Evolutionary conservation across 92 coral and sea anemone genomes (phyloP).

Genomic region (Zoanthus sansibaricus): DNA sequence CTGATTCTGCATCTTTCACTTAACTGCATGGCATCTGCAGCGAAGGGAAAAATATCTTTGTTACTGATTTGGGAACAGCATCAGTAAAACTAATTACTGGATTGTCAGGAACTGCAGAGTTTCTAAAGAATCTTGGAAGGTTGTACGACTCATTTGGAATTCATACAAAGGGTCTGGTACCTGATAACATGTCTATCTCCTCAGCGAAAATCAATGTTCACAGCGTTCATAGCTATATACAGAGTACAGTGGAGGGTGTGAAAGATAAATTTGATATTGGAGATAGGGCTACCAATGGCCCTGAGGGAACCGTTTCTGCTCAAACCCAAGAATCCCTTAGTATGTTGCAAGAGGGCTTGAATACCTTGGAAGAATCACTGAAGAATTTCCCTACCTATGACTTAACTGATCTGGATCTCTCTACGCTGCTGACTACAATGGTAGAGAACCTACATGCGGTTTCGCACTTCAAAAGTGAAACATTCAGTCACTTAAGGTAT

Average conservation of each 20-base stretch:
- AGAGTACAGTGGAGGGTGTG: constrained; percentile 45
- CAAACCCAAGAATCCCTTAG: constrained; percentile 31
- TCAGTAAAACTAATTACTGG: too few species aligned
- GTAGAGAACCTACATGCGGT: constrained; percentile 31
- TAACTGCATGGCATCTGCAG: too few species aligned
- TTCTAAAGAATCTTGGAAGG: too few species aligned
- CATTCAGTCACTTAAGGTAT: constrained; percentile 9
- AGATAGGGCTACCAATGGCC: constrained; percentile 45
- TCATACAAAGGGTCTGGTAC: too few species aligned
- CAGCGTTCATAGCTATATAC: constrained; percentile 30
- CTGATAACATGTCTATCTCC: not conserved
- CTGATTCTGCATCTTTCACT: too few species aligned
- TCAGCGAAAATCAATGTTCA: constrained; percentile 7
- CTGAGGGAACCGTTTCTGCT: constrained; percentile 48
- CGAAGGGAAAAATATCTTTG: too few species aligned
- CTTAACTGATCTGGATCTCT: constrained; percentile 33
- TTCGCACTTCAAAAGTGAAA: constrained; percentile 30
- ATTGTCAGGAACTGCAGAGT: too few species aligned
- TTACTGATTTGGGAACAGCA: too few species aligned
- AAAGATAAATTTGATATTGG: constrained; percentile 50
- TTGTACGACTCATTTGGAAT: too few species aligned
- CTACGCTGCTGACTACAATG: constrained; percentile 37
- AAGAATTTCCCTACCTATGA: constrained; percentile 11
- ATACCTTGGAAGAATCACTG: constrained; percentile 29
- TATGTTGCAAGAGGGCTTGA: constrained; percentile 38